phyloP scores from a whole-genome alignment of 2,888 invertebrate genomes.

The Drosophila niveifrons region DNA sequence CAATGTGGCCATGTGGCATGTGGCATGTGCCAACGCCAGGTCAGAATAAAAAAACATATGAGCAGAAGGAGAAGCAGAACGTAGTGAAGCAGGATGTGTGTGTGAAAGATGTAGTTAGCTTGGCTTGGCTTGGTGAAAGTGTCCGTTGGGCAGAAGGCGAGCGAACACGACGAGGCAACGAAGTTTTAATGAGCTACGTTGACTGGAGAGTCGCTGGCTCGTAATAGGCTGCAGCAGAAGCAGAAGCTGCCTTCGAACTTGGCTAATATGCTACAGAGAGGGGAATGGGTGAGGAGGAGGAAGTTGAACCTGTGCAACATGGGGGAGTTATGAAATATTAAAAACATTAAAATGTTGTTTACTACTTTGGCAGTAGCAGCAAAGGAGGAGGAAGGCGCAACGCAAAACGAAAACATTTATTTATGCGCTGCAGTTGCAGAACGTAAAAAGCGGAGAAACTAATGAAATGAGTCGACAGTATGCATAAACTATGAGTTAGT shows the following conservation, averaged over 20 bases:
- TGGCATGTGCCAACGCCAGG: slow-evolving; percentile 28
- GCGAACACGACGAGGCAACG: slow-evolving; percentile 20
- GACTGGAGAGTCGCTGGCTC: slow-evolving; percentile 52
- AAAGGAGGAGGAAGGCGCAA: slow-evolving; percentile 13
- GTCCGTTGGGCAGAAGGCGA: slow-evolving; percentile 19
- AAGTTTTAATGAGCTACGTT: slow-evolving; percentile 75
- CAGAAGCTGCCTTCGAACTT: slow-evolving; percentile 52
- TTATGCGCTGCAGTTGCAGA: slow-evolving; percentile 54
- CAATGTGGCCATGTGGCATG: slow-evolving; percentile 25
- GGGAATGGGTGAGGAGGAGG: neutral
- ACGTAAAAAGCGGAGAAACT: slow-evolving; percentile 38
- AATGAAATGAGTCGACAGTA: slow-evolving; percentile 73
- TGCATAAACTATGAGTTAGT: slow-evolving; percentile 77
- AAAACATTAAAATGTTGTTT: slow-evolving; percentile 80
- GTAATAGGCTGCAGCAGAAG: slow-evolving; percentile 53
- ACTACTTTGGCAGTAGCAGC: slow-evolving; percentile 58
- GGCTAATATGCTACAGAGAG: slow-evolving; percentile 49
- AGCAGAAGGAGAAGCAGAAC: neutral
- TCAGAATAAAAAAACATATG: slow-evolving; percentile 31
- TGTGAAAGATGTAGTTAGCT: neutral
- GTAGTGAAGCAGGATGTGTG: neutral
- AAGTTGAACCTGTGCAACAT: slow-evolving; percentile 2
- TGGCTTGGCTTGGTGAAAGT: slow-evolving; percentile 39
- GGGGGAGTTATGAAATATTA: slow-evolving; percentile 65
- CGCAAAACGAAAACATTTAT: slow-evolving; percentile 51